Evolutionary conservation across 92 coral and sea anemone genomes (phyloP).

Genomic region (Palythoa heliodiscus): DNA sequence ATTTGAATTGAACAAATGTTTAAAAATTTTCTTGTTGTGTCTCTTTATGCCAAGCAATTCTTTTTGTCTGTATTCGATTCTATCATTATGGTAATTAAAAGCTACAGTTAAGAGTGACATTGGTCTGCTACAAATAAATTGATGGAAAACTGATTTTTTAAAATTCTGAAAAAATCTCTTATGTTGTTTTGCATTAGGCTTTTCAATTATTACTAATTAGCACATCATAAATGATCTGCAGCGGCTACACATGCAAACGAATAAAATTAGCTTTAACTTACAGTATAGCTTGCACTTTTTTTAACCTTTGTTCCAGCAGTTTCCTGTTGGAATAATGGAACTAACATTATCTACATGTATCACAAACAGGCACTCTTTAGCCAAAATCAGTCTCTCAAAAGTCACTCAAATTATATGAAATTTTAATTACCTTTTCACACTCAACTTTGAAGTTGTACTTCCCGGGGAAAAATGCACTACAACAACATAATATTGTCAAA

Average conservation of each 20-base stretch:
- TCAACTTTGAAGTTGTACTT: not conserved
- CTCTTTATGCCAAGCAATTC: too few species aligned
- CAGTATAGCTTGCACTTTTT: not conserved
- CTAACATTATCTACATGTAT: not conserved
- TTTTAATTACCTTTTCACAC: conserved; percentile 22
- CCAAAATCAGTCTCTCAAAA: not conserved
- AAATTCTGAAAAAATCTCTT: too few species aligned
- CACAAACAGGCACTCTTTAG: not conserved
- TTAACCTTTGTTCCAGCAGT: not conserved
- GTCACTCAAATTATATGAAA: not conserved
- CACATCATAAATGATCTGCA: too few species aligned
- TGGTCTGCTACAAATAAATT: too few species aligned
- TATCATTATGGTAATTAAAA: too few species aligned
- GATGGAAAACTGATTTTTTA: too few species aligned
- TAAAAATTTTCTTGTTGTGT: too few species aligned
- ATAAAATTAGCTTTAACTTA: not conserved
- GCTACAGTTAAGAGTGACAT: too few species aligned
- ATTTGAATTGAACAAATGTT: too few species aligned
- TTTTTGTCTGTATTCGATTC: too few species aligned
- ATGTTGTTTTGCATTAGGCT: too few species aligned
- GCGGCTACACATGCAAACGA: not conserved
- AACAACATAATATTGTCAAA: not conserved
- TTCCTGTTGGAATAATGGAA: not conserved
- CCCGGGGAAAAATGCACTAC: not conserved
- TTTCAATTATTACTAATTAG: too few species aligned